phyloP scores from a whole-genome alignment of 2,113 vertebrate species.

The Seriola aureovittata region DNA sequence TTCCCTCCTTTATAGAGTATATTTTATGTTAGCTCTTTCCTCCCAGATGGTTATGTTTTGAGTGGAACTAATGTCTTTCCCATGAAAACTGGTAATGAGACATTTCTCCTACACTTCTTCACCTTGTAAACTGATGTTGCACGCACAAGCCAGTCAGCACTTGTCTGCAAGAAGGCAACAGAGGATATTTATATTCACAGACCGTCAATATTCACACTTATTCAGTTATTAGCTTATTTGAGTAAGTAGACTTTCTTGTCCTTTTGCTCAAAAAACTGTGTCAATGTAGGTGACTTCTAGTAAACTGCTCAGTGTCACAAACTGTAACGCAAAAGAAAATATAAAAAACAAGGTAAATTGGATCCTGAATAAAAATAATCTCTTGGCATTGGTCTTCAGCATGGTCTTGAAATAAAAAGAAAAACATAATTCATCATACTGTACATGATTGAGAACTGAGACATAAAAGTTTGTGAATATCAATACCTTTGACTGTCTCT shows the following conservation, averaged over 20 bases:
- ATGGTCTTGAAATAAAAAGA: not conserved
- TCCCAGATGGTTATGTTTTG: slow-evolving; percentile 78
- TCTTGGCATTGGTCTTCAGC: not conserved
- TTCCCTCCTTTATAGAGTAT: slow-evolving; percentile 72
- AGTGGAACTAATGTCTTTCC: slow-evolving; percentile 77
- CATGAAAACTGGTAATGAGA: slow-evolving; percentile 75
- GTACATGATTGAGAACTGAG: not conserved
- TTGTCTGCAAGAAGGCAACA: slow-evolving; percentile 56
- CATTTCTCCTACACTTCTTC: slow-evolving; percentile 65
- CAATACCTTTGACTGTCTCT: slow-evolving; percentile 55
- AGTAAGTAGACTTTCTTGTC: not conserved
- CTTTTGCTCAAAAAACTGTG: not conserved
- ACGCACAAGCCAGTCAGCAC: slow-evolving; percentile 49
- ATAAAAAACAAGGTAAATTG: not conserved
- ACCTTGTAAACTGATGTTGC: slow-evolving; percentile 68
- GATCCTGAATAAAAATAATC: not conserved
- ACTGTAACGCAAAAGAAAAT: not conserved
- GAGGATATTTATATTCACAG: slow-evolving; percentile 56
- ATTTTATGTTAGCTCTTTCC: slow-evolving; percentile 74
- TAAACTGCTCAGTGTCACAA: not conserved
- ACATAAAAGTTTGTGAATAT: slow-evolving; percentile 46
- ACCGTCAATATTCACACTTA: slow-evolving; percentile 13
- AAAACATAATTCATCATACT: not conserved
- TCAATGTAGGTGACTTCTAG: not conserved
- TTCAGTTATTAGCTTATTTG: not conserved